A percentile compares a stretch with the other conserved stretches of the same genome.
phyloP scores from a whole-genome alignment of 2,888 invertebrate genomes.

The Lochmaea crataegi region DNA sequence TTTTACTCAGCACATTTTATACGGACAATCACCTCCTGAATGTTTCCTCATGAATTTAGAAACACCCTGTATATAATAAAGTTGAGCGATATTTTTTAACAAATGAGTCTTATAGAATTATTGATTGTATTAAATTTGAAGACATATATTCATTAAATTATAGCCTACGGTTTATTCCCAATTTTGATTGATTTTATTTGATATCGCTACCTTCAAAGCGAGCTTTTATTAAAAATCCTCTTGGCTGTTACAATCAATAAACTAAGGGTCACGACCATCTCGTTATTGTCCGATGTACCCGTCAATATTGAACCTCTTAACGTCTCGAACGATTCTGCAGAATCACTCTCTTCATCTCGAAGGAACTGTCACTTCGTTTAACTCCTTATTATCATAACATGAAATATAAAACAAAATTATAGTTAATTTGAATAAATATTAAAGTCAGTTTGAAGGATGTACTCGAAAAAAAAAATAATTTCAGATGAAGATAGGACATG shows the following conservation, averaged over 20 bases:
- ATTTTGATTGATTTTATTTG: background rate
- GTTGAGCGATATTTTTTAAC: too few species aligned
- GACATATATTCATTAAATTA: too few species aligned
- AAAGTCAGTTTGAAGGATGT: conserved; percentile 1
- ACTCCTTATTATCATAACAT: conserved; percentile 18
- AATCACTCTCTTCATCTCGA: conserved; percentile 39
- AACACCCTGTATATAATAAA: too few species aligned
- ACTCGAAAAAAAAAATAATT: background rate
- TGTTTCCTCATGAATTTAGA: too few species aligned
- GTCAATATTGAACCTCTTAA: conserved; percentile 25
- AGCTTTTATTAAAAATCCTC: background rate
- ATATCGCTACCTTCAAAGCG: background rate
- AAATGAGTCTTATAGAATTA: too few species aligned
- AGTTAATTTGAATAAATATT: conserved; percentile 35
- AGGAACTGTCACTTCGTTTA: conserved; percentile 37
- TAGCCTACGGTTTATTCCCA: too few species aligned
- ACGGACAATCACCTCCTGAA: too few species aligned
- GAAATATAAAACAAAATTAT: conserved; percentile 36
- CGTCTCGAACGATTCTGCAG: conserved; percentile 31
- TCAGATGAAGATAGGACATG: conserved; percentile 14
- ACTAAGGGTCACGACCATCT: conserved; percentile 19
- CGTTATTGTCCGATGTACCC: conserved; percentile 12
- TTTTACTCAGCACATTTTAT: too few species aligned
- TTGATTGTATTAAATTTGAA: too few species aligned
- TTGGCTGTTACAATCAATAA: conserved; percentile 9